Conservation (phyloP, 2,113 vertebrate genomes). For the Sciurus niger region DNA sequence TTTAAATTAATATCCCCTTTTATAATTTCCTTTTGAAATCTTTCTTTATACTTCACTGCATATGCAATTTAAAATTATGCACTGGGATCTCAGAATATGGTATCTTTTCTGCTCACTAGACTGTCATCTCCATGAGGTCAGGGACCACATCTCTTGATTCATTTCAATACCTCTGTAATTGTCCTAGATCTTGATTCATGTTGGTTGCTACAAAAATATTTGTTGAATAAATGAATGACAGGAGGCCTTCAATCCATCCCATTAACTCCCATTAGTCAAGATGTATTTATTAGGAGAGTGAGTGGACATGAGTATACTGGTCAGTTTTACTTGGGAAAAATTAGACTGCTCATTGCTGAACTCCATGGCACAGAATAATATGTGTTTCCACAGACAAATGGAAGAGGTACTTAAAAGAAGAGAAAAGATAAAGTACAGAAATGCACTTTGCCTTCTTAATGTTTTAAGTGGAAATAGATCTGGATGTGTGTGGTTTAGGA, state of each 20-base stretch:
- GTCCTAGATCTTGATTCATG: neutral
- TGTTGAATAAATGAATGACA: neutral
- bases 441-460: neutral
- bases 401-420: neutral
- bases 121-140: neutral
- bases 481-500: neutral
- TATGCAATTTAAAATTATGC: neutral
- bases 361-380: neutral
- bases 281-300: neutral
- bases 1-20: neutral
- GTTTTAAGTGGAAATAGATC: constrained; percentile 38
- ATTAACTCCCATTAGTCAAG: neutral
- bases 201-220: neutral
- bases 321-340: neutral
- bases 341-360: neutral
- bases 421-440: neutral
- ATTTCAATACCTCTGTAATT: neutral
- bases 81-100: neutral
- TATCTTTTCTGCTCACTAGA: neutral
- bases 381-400: neutral
- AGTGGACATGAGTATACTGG: neutral
- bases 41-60: neutral
- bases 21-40: neutral
- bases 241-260: neutral
- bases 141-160: neutral